These are phyloP conservation scores for Macrosoma leucophasiata DNA, from an alignment of 2,888 invertebrate genomes.

Conservation along the genomic window DNA sequence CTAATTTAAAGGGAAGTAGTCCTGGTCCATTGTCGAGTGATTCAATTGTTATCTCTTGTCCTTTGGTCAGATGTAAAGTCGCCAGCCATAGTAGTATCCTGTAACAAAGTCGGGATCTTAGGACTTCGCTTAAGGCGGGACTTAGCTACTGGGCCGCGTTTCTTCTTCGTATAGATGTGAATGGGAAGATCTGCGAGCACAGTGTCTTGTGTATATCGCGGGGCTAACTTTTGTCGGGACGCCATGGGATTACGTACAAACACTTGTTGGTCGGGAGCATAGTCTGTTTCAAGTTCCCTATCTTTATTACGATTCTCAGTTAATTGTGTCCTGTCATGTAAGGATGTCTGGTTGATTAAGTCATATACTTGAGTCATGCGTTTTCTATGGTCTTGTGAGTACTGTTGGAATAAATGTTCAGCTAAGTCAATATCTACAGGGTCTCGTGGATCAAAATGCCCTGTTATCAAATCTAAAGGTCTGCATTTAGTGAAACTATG, in stretches of 20 bases:
- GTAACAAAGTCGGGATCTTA: neutral
- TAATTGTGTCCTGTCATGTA: no score
- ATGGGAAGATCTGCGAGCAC: slow-evolving; percentile 10
- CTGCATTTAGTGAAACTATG: no score
- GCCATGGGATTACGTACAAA: slow-evolving; percentile 10
- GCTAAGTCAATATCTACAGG: no score
- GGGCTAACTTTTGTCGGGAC: slow-evolving; percentile 8
- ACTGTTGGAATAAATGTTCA: no score
- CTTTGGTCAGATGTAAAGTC: no score
- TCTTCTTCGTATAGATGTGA: slow-evolving; percentile 17
- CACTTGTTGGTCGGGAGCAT: slow-evolving; percentile 6
- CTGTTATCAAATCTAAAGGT: no score
- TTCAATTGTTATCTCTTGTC: no score
- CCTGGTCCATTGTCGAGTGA: no score
- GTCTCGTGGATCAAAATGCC: no score
- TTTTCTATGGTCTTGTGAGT: no score
- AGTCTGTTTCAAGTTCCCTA: slow-evolving; percentile 1
- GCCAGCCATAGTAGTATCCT: neutral
- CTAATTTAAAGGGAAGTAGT: neutral
- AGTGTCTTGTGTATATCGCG: slow-evolving; percentile 10
- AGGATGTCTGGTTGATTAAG: no score
- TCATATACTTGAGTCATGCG: no score
- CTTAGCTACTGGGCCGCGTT: slow-evolving; percentile 18
- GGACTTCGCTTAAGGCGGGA: slow-evolving; percentile 7
- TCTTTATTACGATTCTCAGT: slow-evolving; percentile 16